Percentiles rank a stretch among this genome's conserved stretches.
Conservation (phyloP, 2,797 vertebrate genomes). For the Thripadectes ignobilis region DNA sequence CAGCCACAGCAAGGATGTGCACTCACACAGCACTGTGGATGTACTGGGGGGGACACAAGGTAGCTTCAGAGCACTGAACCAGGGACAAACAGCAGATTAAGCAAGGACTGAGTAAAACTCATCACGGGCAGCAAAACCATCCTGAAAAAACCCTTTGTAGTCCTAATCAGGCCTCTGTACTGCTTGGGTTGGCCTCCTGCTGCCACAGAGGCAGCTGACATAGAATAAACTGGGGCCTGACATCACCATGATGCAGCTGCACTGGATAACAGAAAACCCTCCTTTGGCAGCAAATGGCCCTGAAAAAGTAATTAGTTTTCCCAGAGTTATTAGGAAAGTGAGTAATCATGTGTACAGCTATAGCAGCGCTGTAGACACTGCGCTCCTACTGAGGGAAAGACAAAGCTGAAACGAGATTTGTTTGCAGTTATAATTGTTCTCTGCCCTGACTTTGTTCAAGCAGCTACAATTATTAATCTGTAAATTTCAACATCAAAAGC, state of each 20-base stretch:
- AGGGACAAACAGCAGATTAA: rapidly evolving
- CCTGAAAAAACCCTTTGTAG: neutral
- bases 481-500: conserved; percentile 16
- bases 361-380: neutral
- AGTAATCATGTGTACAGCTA: neutral
- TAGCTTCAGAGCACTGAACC: rapidly evolving
- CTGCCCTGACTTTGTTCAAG: neutral
- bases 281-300: neutral
- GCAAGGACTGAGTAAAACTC: neutral
- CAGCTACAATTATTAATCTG: conserved; percentile 13
- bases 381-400: rapidly evolving
- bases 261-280: neutral
- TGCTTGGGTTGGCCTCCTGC: neutral
- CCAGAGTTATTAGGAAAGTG: neutral
- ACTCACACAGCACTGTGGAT: rapidly evolving
- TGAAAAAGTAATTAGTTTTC: neutral
- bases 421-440: neutral
- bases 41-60: rapidly evolving
- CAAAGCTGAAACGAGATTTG: neutral
- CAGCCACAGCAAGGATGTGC: neutral
- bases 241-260: neutral
- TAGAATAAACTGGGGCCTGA: neutral
- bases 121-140: neutral
- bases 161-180: neutral
- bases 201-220: neutral